Conservation (phyloP, 2,113 vertebrate species). For the Burhinus oedicnemus region DNA sequence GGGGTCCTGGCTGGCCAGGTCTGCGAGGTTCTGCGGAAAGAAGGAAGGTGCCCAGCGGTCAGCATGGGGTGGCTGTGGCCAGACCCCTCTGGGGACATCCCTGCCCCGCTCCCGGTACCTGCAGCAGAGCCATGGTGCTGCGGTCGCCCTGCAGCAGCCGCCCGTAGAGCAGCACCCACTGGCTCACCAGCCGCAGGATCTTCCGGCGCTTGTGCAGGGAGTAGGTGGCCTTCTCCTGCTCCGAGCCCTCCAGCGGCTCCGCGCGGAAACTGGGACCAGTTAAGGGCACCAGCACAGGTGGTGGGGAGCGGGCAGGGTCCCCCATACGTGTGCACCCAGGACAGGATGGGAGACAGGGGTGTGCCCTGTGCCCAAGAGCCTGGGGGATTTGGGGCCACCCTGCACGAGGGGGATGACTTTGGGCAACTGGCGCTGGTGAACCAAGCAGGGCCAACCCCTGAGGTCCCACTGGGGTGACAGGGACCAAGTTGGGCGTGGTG, state of each 20-base stretch:
- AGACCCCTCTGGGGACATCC: background rate
- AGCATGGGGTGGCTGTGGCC: accelerated
- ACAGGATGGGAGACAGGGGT: background rate
- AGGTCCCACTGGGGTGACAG: background rate
- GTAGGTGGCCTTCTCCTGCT: conserved; percentile 86
- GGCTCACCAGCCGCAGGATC: conserved; percentile 87
- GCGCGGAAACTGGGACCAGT: conserved; percentile 84
- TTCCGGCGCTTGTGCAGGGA: conserved; percentile 86
- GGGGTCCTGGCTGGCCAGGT: conserved; percentile 79
- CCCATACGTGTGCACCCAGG: accelerated
- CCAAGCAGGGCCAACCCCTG: background rate
- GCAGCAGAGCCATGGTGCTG: conserved; percentile 81
- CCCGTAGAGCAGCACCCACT: conserved; percentile 89
- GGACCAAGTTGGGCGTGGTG: background rate
- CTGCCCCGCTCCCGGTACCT: conserved; percentile 72
- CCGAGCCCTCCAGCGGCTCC: conserved; percentile 83
- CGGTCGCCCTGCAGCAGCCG: conserved; percentile 84
- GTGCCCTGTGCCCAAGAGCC: no score
- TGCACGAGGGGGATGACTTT: no score
- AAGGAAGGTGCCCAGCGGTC: background rate
- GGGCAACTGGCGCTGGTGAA: no score
- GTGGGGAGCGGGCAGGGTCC: background rate
- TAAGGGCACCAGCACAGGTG: conserved; percentile 58
- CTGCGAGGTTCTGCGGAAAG: conserved; percentile 80
- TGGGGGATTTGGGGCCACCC: background rate